A percentile compares a stretch with the other conserved stretches of the same genome.
phyloP scores from a whole-genome alignment of 2,113 vertebrate species.

The Microcebus murinus region DNA sequence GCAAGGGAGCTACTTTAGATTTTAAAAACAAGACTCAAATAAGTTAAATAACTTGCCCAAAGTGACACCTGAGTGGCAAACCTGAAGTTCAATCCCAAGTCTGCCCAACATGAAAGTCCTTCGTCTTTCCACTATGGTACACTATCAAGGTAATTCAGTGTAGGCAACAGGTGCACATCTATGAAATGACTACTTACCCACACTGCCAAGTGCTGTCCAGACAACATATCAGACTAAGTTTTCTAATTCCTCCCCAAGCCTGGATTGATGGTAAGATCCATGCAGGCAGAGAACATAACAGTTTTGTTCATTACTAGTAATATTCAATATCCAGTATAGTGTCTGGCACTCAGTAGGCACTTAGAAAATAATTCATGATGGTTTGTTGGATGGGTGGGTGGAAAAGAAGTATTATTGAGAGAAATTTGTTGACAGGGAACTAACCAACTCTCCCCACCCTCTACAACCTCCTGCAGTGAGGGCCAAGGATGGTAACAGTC shows the following conservation, averaged over 20 bases:
- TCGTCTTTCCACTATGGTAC: not conserved
- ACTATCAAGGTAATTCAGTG: not conserved
- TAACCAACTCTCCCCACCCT: not conserved
- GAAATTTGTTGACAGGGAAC: not conserved
- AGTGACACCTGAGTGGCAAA: not conserved
- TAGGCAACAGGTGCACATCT: not conserved
- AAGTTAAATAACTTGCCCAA: not conserved
- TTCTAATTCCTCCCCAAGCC: not conserved
- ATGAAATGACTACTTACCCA: not conserved
- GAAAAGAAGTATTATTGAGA: not conserved
- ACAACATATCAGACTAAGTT: not conserved
- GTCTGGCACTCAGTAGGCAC: not conserved
- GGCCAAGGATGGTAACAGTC: not conserved
- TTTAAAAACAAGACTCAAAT: not conserved
- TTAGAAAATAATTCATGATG: not conserved
- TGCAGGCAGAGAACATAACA: not conserved
- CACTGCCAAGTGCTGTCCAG: not conserved
- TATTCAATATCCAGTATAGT: not conserved
- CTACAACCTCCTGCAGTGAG: not conserved
- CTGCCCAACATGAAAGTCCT: not conserved
- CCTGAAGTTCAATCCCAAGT: not conserved
- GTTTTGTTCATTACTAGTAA: not conserved
- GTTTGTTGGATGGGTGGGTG: not conserved
- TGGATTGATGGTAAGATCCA: not conserved
- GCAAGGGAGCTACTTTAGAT: not conserved